Base-by-base conservation (phyloP, 2,888 invertebrate genomes). In the Platerodrilus igneus region DNA sequence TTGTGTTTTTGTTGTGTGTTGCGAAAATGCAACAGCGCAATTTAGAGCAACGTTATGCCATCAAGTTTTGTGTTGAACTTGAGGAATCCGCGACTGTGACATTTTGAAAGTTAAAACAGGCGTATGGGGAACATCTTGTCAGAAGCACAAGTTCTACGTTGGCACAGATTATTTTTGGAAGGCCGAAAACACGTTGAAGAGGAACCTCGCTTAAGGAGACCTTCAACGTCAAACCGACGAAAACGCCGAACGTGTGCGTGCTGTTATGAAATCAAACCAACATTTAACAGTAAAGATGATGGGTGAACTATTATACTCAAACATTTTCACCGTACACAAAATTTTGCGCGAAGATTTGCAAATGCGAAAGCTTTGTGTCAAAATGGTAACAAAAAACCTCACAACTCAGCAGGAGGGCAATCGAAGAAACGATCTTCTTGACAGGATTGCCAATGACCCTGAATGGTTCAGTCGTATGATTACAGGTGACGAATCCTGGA, bases 41-140 rank as follows among this genome's bases (percentile, higher is more conserved):
- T 22, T 22, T 22, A n/a, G 22, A 22, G 22, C 10, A 22, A 22
- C 22, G 22, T 22, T 22, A n/a, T 22, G 22, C n/a, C 22, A 22
- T 22, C n/a, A 22, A 22, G n/a, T 22, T n/a, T n/a, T n/a, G n/a
- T n/a, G n/a, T n/a, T 22, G 10, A 22, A 25, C 25, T 25, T 25
- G 25, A 10, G 3, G 10, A 25, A 25, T 25, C 3, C 25, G 11
- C 25, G 6, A 25, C 13, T 25, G 25, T 25, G 11, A 23, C 23
- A 9, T 23, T 6, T 23, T 8, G 14, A 10, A 25, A 25, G 10
- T 25, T 25, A 14, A 25, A 25, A 25, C 25, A 25, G 25, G 25
- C 10, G 9, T 3, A 25, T 11, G 11, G 10, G 11, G 5, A 25
- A 25, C 6, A 25, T 25, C n/a, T n/a, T n/a, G n/a, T 25, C 25